Percentiles rank a stretch among this genome's conserved stretches.
phyloP scores from a whole-genome alignment of 1,140 invertebrate genomes.

The Parasteatoda tepidariorum region DNA sequence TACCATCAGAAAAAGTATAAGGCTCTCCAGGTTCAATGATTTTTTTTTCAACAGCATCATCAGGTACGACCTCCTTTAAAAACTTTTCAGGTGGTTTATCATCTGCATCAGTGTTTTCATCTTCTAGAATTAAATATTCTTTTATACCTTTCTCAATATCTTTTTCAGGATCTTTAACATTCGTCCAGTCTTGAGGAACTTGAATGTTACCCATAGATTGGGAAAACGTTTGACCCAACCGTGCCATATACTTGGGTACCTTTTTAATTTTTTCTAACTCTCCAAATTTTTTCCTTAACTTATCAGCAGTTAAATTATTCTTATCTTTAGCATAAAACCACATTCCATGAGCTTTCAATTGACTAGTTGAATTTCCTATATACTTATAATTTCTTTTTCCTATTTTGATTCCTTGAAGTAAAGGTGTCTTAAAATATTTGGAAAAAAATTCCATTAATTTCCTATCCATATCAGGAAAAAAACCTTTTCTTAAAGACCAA shows the following conservation, averaged over 20 bases:
- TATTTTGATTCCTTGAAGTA: conserved; percentile 61
- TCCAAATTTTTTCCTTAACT: conserved; percentile 63
- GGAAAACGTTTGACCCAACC: conserved; percentile 70
- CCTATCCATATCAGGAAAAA: not conserved
- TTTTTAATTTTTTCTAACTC: conserved; percentile 61
- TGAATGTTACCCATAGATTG: conserved; percentile 77
- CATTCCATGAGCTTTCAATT: conserved; percentile 66
- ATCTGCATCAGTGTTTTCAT: not conserved
- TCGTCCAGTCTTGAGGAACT: conserved; percentile 77
- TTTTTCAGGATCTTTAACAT: conserved; percentile 31
- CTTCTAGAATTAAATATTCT: not conserved
- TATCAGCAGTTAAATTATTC: conserved; percentile 26
- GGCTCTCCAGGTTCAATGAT: conserved; percentile 43
- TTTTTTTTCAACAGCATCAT: conserved; percentile 13
- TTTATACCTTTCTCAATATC: conserved; percentile 21
- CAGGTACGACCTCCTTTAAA: not conserved
- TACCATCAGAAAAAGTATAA: conserved; percentile 65
- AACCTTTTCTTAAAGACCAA: not conserved
- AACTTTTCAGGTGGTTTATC: not conserved
- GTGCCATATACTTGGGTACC: conserved; percentile 66
- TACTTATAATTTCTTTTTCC: conserved; percentile 64
- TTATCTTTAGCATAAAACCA: conserved; percentile 64
- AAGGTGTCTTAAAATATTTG: conserved; percentile 6
- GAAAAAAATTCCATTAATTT: conserved; percentile 25
- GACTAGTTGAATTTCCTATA: conserved; percentile 65